A percentile compares a stretch with the other conserved stretches of the same genome.
These are phyloP conservation scores for Glyptemys insculpta DNA, from an alignment of 2,797 vertebrate species.

Conservation along the genomic window DNA sequence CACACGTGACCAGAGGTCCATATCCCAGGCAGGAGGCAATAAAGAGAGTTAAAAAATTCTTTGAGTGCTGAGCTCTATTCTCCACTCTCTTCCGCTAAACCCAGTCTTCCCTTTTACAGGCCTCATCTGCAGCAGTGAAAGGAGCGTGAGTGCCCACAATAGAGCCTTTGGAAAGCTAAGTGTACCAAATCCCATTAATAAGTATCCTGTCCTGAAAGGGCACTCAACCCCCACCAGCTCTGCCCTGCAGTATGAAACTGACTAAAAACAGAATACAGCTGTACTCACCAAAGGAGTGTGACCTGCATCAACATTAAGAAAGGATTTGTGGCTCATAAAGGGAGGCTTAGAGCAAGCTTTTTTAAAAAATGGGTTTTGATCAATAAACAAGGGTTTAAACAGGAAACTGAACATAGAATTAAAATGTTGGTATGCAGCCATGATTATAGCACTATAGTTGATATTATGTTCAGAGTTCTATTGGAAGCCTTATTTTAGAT, in stretches of 20 bases:
- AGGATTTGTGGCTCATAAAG: background rate
- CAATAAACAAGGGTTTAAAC: background rate
- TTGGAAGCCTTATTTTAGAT: background rate
- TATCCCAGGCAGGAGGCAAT: too few species aligned
- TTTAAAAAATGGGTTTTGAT: background rate
- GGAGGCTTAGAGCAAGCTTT: background rate
- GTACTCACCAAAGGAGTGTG: background rate
- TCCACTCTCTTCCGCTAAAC: background rate
- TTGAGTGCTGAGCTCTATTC: too few species aligned
- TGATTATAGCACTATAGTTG: background rate
- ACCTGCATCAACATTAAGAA: constrained; percentile 34
- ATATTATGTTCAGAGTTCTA: background rate
- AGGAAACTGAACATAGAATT: background rate
- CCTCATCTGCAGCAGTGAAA: rapidly evolving
- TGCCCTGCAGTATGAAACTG: background rate
- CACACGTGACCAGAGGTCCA: too few species aligned
- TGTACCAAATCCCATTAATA: background rate
- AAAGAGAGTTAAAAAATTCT: too few species aligned
- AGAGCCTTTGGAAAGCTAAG: background rate
- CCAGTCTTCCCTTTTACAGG: background rate
- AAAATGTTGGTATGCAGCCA: background rate
- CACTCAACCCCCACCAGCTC: rapidly evolving
- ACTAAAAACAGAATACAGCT: constrained; percentile 1
- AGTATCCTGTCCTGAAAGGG: background rate
- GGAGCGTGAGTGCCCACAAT: background rate